Conservation (phyloP, 2,888 invertebrate species). For the Caenorhabditis wallacei region DNA sequence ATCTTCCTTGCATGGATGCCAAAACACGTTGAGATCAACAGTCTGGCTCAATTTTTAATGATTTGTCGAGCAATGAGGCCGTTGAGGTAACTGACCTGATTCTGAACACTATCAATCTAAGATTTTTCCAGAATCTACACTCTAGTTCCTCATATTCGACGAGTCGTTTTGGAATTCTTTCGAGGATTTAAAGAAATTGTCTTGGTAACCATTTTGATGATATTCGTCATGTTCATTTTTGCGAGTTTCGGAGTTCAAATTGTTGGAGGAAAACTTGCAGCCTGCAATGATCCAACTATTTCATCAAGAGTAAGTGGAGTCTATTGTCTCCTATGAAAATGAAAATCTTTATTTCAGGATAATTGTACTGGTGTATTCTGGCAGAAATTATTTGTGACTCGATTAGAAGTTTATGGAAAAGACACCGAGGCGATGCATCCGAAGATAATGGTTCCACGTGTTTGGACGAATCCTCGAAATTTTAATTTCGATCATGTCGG, state of each 20-base stretch:
- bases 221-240: slow-evolving; percentile 98
- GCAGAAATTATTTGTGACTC: slow-evolving; percentile 96
- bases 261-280: slow-evolving; percentile 95
- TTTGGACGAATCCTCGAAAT: slow-evolving; percentile 93
- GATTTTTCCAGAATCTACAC: slow-evolving; percentile 90
- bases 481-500: slow-evolving; percentile 99
- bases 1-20: slow-evolving; percentile 99
- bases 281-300: slow-evolving; percentile 97
- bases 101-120: neutral
- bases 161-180: slow-evolving; percentile 98
- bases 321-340: neutral
- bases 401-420: slow-evolving; percentile 94
- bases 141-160: slow-evolving; percentile 98
- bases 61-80: slow-evolving; percentile 97
- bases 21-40: slow-evolving; percentile 91
- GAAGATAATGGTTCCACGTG: slow-evolving; percentile 85
- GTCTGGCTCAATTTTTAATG: slow-evolving; percentile 95
- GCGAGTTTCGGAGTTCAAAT: slow-evolving; percentile 99
- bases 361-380: slow-evolving; percentile 96
- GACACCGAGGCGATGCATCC: slow-evolving; percentile 90
- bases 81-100: slow-evolving; percentile 28
- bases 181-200: slow-evolving; percentile 99
- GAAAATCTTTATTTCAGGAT: slow-evolving; percentile 86
- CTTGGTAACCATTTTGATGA: slow-evolving; percentile 95
- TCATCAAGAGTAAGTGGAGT: slow-evolving; percentile 63